A percentile compares a stretch with the other conserved stretches of the same genome.
phyloP scores from a whole-genome alignment of 1,140 invertebrate species.

The Apolygus lucorum region DNA sequence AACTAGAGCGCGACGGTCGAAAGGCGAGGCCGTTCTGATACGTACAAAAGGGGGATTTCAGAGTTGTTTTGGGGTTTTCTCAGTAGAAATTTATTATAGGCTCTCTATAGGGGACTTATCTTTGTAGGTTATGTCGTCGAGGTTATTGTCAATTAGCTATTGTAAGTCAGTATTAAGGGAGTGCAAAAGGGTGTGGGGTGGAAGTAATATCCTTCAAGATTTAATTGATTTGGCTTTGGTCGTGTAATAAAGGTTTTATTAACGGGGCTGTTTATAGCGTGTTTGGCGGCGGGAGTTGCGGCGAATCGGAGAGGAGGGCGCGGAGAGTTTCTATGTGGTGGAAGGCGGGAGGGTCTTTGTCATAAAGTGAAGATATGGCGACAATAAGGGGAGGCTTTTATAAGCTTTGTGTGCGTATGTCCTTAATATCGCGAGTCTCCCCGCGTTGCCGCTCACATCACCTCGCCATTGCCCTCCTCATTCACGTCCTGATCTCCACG shows the following conservation, averaged over 20 bases:
- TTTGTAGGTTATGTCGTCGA: background rate
- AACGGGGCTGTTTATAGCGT: background rate
- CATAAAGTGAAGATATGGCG: background rate
- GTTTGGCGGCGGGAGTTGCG: background rate
- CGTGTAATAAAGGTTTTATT: background rate
- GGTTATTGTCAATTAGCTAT: background rate
- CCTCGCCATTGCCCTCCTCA: no score
- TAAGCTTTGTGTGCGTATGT: background rate
- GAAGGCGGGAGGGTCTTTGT: background rate
- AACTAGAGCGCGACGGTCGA: no score
- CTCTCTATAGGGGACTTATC: background rate
- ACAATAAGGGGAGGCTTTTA: conserved; percentile 1
- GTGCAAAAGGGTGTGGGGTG: background rate
- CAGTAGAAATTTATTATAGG: background rate
- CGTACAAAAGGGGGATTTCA: background rate
- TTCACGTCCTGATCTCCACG: no score
- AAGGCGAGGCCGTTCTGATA: no score
- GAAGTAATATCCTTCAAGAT: background rate
- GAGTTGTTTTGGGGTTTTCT: background rate
- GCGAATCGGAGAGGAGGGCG: background rate
- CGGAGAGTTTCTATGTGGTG: background rate
- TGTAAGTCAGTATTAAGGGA: background rate
- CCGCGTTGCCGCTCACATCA: no score
- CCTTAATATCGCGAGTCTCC: background rate
- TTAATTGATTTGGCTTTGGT: background rate